phyloP scores from a whole-genome alignment of 2,797 vertebrate genomes.

The Sorex maritimensis region DNA sequence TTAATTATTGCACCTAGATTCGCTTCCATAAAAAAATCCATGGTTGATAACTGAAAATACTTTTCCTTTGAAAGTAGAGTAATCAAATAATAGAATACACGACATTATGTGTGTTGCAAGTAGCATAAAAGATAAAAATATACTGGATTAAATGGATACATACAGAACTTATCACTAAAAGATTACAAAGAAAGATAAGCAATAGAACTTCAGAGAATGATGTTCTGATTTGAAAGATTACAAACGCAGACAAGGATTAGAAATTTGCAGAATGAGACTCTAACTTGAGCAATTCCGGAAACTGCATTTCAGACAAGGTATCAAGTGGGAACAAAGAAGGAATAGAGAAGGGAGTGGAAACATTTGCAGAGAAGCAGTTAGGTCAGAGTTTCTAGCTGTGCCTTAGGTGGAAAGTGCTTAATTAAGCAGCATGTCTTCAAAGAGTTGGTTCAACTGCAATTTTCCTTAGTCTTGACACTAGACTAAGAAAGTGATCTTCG shows the following conservation, averaged over 20 bases:
- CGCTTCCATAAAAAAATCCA: background rate
- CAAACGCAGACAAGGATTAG: background rate
- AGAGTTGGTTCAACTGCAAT: background rate
- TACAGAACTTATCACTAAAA: background rate
- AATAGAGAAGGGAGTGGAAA: no score
- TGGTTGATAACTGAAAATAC: background rate
- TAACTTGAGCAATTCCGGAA: background rate
- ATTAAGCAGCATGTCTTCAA: rapidly evolving
- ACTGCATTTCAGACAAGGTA: background rate
- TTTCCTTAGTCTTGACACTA: background rate
- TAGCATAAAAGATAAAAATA: background rate
- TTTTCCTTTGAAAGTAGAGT: background rate
- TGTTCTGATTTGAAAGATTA: background rate
- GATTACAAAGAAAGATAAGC: background rate
- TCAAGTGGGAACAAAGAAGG: background rate
- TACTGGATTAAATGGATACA: background rate
- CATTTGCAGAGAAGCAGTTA: background rate
- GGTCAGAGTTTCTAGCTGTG: background rate
- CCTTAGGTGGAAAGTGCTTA: background rate
- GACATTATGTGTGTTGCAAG: background rate
- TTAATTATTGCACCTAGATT: background rate
- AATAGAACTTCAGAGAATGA: slow-evolving; percentile 28
- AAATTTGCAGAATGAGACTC: slow-evolving; percentile 3
- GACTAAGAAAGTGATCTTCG: background rate
- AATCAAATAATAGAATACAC: background rate